Evolutionary conservation across 2,797 vertebrate species (phyloP).

Genomic region (Todus mexicanus): DNA sequence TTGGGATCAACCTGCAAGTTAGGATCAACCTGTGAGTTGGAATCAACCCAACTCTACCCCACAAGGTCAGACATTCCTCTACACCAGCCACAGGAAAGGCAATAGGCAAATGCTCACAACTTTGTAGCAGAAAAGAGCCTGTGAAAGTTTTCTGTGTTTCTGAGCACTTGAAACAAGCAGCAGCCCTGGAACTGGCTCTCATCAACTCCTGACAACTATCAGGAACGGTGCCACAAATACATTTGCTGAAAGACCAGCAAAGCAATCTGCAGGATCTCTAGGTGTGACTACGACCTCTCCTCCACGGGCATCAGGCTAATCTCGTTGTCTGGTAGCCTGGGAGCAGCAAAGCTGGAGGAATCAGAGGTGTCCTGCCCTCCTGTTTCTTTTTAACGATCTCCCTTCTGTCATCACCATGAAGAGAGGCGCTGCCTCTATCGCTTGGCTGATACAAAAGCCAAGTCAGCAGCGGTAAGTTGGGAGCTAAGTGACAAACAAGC

Average conservation of each 20-base stretch:
- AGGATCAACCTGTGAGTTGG: accelerated
- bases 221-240: background rate
- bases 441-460: background rate
- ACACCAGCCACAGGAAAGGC: background rate
- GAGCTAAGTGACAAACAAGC: background rate
- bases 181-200: too few species aligned
- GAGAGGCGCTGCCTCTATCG: background rate
- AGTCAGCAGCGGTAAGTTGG: background rate
- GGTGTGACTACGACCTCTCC: background rate
- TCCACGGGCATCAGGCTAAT: background rate
- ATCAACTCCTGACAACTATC: too few species aligned
- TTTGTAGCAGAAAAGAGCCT: background rate
- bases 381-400: background rate
- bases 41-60: background rate
- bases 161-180: background rate
- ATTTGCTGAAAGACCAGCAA: background rate
- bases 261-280: background rate
- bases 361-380: background rate
- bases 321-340: background rate
- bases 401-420: background rate
- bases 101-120: accelerated
- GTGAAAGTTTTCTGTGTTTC: background rate
- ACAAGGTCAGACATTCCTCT: accelerated
- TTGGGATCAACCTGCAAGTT: background rate
- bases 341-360: background rate